Conservation (phyloP, 2,797 vertebrate genomes). For the Gallinago nigripennis region DNA sequence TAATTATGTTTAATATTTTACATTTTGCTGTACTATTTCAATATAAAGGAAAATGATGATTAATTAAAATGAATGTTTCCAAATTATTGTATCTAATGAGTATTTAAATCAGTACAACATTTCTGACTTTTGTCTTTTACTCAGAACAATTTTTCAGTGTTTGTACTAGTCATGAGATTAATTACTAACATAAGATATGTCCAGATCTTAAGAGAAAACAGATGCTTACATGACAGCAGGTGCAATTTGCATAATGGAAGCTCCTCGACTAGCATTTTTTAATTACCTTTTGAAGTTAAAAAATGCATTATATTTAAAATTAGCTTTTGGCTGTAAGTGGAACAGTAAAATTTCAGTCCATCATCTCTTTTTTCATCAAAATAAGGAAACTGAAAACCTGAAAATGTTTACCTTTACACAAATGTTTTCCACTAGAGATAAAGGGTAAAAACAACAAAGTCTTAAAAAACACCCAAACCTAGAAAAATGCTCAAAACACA, state of each 20-base stretch:
- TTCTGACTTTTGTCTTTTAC: background rate
- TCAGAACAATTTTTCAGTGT: background rate
- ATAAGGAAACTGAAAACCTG: background rate
- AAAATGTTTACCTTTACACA: background rate
- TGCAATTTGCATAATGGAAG: background rate
- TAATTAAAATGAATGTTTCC: background rate
- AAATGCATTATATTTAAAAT: background rate
- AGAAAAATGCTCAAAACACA: background rate
- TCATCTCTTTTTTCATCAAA: background rate
- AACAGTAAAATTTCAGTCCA: background rate
- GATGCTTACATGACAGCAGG: background rate
- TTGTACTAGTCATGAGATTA: background rate
- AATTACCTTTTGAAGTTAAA: background rate
- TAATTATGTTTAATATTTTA: background rate
- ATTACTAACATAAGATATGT: background rate
- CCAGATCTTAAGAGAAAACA: background rate
- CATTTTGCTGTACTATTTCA: background rate
- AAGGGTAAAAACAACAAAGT: background rate
- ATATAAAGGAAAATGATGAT: background rate
- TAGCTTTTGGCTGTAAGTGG: rapidly evolving
- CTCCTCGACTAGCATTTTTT: background rate
- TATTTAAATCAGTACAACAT: background rate
- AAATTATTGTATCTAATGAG: background rate
- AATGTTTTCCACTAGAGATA: background rate
- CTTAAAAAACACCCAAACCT: background rate